Evolutionary conservation across 1,140 invertebrate genomes (phyloP).

Genomic region (Achatina immaculata): DNA sequence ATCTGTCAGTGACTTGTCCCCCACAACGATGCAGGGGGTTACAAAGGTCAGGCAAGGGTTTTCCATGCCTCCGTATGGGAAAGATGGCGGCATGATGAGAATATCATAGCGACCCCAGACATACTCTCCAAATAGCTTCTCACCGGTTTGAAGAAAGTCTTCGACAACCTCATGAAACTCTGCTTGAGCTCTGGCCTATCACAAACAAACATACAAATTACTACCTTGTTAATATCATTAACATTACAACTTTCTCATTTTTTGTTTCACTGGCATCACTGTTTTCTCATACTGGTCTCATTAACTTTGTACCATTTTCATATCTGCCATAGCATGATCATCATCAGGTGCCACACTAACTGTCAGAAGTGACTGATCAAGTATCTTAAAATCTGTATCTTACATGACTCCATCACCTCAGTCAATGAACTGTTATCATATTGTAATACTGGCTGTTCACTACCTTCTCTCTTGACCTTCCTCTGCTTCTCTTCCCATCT

Average conservation of each 20-base stretch:
- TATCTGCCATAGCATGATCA: background rate
- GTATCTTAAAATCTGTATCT: too few species aligned
- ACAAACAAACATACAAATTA: slow-evolving; percentile 77
- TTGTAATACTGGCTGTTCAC: too few species aligned
- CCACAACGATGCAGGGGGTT: slow-evolving; percentile 88
- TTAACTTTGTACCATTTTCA: background rate
- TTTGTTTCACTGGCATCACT: background rate
- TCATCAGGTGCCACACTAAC: too few species aligned
- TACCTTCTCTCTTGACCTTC: too few species aligned
- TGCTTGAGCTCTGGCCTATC: slow-evolving; percentile 73
- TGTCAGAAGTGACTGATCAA: too few species aligned
- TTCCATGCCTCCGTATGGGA: slow-evolving; percentile 97
- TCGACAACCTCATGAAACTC: slow-evolving; percentile 76
- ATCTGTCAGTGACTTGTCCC: slow-evolving; percentile 88
- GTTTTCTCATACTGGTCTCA: background rate
- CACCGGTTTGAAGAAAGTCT: slow-evolving; percentile 85
- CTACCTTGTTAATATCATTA: background rate
- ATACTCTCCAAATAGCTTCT: slow-evolving; percentile 75
- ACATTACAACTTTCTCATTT: background rate
- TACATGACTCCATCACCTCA: too few species aligned
- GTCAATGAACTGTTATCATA: too few species aligned
- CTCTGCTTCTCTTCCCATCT: too few species aligned
- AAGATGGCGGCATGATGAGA: slow-evolving; percentile 91
- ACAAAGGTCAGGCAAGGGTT: slow-evolving; percentile 97
- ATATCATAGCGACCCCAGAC: slow-evolving; percentile 81